These are phyloP conservation scores for Macrocentrus cingulum DNA, from an alignment of 1,140 invertebrate species.

Conservation along the genomic window DNA sequence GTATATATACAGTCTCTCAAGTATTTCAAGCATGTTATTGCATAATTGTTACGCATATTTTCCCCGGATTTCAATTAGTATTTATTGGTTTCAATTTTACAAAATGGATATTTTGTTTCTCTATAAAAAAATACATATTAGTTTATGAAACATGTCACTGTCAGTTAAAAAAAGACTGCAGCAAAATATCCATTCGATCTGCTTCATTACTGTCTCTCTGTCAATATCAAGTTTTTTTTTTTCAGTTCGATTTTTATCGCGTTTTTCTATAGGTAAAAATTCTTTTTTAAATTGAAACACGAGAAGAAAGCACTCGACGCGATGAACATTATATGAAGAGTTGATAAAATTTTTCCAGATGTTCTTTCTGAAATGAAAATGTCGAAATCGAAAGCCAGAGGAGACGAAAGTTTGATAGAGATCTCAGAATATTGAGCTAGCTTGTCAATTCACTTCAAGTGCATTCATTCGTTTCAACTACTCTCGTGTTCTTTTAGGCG, in stretches of 20 bases:
- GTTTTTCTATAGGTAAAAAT: too few species aligned
- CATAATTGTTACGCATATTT: slow-evolving; percentile 33
- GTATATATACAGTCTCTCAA: too few species aligned
- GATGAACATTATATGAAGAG: not conserved
- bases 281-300: too few species aligned
- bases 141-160: too few species aligned
- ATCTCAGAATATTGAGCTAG: slow-evolving; percentile 1
- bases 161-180: too few species aligned
- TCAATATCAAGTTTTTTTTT: too few species aligned
- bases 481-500: not conserved
- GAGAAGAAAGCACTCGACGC: too few species aligned
- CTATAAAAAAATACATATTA: too few species aligned
- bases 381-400: not conserved
- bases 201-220: too few species aligned
- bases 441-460: slow-evolving; percentile 13
- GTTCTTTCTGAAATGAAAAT: not conserved
- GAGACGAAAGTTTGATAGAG: not conserved
- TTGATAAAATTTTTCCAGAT: not conserved
- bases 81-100: slow-evolving; percentile 18
- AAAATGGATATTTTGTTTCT: too few species aligned
- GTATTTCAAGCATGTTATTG: slow-evolving; percentile 22
- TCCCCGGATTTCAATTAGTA: slow-evolving; percentile 41
- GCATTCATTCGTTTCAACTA: slow-evolving; percentile 5
- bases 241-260: too few species aligned
- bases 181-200: too few species aligned